Evolutionary conservation across 2,113 vertebrate genomes (phyloP).

Genomic region (Petrocephalus microphthalmus): DNA sequence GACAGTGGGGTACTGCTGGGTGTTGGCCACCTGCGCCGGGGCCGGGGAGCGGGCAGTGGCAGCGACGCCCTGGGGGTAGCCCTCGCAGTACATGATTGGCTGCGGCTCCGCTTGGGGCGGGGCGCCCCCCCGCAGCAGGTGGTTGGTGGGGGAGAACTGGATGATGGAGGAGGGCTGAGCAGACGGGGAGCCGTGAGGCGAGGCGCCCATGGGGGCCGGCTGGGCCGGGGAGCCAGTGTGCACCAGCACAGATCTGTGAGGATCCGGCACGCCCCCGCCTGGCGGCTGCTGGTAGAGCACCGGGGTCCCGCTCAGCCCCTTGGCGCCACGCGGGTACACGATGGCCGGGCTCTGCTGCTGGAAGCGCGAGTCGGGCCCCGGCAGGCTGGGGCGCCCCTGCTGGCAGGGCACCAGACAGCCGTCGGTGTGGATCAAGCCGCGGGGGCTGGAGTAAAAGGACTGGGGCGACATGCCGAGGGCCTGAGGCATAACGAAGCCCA

Average conservation of each 20-base stretch:
- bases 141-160: slow-evolving; percentile 85
- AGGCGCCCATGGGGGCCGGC: slow-evolving; percentile 47
- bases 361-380: slow-evolving; percentile 71
- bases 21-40: slow-evolving; percentile 59
- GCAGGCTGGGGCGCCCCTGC: slow-evolving; percentile 71
- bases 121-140: slow-evolving; percentile 68
- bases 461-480: slow-evolving; percentile 75
- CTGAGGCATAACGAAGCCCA: slow-evolving; percentile 74
- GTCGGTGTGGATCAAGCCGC: slow-evolving; percentile 68
- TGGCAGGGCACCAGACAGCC: slow-evolving; percentile 85
- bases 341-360: slow-evolving; percentile 81
- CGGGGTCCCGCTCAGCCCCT: slow-evolving; percentile 72
- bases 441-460: slow-evolving; percentile 77
- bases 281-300: slow-evolving; percentile 70
- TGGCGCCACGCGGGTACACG: slow-evolving; percentile 75
- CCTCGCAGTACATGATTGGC: slow-evolving; percentile 85
- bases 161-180: slow-evolving; percentile 81
- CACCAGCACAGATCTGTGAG: slow-evolving; percentile 87
- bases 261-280: slow-evolving; percentile 62
- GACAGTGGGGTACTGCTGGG: slow-evolving; percentile 74
- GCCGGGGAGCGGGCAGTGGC: slow-evolving; percentile 52
- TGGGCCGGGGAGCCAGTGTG: slow-evolving; percentile 78
- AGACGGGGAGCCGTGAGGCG: slow-evolving; percentile 42
- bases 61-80: slow-evolving; percentile 55
- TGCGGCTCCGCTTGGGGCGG: slow-evolving; percentile 74